Base-by-base conservation (phyloP, 1,140 invertebrate species). In the Drosophila kikkawai region DNA sequence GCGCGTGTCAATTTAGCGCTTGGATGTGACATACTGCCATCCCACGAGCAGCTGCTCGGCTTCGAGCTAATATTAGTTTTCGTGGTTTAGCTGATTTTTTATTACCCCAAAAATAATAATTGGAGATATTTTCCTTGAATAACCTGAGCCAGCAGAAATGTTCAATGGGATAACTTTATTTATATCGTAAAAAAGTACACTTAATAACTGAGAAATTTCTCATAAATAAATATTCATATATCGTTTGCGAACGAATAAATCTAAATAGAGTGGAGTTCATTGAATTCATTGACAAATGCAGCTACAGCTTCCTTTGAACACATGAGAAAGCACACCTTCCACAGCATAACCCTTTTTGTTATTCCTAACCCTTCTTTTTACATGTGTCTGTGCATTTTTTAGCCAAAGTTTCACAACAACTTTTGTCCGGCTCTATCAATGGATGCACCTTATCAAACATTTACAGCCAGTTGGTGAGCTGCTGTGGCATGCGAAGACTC, bases 1-100 rank as follows among this genome's bases (percentile, higher is more conserved):
- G 80, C 85, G 81, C 80, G 80, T 88, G 84, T 84, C 85, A 88
- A 88, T 90, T 88, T 90, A 56, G 66, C 69, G 41, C 77, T 45
- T 59, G 75, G 68, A 70, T 82, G 73, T 57, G 64, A 74, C 80
- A 83, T 73, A 69, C 79, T 71, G 59, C 59, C 45, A 51, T 45
- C 74, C 68, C 70, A 73, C 22, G 32, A 73, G 45, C 67, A 60
- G 67, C 67, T 73, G 51, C 67, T 71, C 29, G 29, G 32, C 19
- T 48, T 32, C n/a, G 7, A 37, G 53, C 13, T 41, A 58, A 69
- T 58, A 71, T 71, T 58, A 58, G 41, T 70, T 70, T 70, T 68
- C 26, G 67, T 36, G 64, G 67, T 45, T 55, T 32, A 37, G n/a
- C 37, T 34, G 37, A 36, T 51, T 39, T 70, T 67, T 45, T 17